Percentiles rank a stretch among this genome's conserved stretches.
Conservation (phyloP, 2,797 vertebrate species). For the Paratrypauchen microcephalus region DNA sequence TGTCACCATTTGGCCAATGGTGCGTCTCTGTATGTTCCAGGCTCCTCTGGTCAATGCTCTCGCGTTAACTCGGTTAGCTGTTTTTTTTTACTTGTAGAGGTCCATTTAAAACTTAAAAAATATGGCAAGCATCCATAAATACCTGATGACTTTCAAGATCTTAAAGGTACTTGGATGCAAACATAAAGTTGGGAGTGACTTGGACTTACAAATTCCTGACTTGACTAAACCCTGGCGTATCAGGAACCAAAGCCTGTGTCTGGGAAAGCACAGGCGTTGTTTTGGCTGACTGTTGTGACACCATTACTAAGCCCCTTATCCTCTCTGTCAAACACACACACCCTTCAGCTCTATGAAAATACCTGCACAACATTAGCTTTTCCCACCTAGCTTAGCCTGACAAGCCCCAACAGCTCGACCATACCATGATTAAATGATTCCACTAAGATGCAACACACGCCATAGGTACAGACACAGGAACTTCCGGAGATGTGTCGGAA, state of each 20-base stretch:
- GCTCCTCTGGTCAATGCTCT: no score
- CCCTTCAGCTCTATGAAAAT: slow-evolving; percentile 61
- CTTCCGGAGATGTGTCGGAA: slow-evolving; percentile 7
- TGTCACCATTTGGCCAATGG: no score
- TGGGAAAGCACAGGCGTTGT: slow-evolving; percentile 56
- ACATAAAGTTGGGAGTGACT: no score
- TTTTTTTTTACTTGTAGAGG: no score
- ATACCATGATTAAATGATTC: slow-evolving; percentile 60
- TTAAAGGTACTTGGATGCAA: no score
- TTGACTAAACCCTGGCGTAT: not conserved
- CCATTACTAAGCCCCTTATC: slow-evolving; percentile 37
- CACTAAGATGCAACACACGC: slow-evolving; percentile 25
- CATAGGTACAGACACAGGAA: slow-evolving; percentile 21
- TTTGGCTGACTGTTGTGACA: slow-evolving; percentile 73
- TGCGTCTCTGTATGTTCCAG: no score
- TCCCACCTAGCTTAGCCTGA: slow-evolving; percentile 45
- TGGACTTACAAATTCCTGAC: not conserved
- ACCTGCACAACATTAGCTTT: slow-evolving; percentile 66
- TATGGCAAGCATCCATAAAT: no score
- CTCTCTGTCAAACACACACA: slow-evolving; percentile 27
- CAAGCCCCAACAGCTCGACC: slow-evolving; percentile 73
- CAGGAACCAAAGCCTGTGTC: not conserved
- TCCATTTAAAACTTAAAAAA: no score
- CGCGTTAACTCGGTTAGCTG: no score
- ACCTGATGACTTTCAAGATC: no score